Evolutionary conservation across 2,113 vertebrate genomes (phyloP).

Genomic region (Barbus barbus): DNA sequence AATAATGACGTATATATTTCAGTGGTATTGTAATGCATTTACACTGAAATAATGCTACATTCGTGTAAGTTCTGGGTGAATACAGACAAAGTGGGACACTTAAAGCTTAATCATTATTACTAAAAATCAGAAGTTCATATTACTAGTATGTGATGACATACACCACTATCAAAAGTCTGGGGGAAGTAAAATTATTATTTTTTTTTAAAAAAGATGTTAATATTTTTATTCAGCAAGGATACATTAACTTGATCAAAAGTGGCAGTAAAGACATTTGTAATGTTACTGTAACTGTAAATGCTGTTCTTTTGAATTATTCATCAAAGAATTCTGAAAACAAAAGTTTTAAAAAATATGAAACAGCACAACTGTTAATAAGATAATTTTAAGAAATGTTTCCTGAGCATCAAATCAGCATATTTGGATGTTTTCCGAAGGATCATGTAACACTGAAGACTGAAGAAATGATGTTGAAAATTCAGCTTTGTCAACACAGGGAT

Average conservation of each 20-base stretch:
- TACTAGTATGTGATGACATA: not conserved
- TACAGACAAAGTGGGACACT: not conserved
- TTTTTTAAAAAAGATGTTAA: not conserved
- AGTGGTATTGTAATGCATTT: conserved; percentile 2
- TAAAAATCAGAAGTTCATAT: not conserved
- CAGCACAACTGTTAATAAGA: too few species aligned
- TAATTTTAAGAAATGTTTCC: too few species aligned
- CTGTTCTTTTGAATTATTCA: not conserved
- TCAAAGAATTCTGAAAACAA: not conserved
- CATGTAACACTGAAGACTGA: not conserved
- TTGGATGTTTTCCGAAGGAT: not conserved
- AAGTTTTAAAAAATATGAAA: too few species aligned
- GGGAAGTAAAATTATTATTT: not conserved
- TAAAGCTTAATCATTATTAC: not conserved
- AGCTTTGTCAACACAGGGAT: not conserved
- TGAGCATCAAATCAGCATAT: not conserved
- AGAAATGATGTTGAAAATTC: not conserved
- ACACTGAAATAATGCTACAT: not conserved
- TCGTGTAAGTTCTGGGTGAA: not conserved
- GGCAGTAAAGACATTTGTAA: not conserved
- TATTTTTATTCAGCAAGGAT: not conserved
- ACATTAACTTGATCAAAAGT: not conserved
- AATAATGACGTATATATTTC: not conserved
- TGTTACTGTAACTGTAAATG: not conserved
- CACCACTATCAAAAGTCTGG: not conserved